phyloP scores from a whole-genome alignment of 1,140 invertebrate species.

The Tenebrio molitor region DNA sequence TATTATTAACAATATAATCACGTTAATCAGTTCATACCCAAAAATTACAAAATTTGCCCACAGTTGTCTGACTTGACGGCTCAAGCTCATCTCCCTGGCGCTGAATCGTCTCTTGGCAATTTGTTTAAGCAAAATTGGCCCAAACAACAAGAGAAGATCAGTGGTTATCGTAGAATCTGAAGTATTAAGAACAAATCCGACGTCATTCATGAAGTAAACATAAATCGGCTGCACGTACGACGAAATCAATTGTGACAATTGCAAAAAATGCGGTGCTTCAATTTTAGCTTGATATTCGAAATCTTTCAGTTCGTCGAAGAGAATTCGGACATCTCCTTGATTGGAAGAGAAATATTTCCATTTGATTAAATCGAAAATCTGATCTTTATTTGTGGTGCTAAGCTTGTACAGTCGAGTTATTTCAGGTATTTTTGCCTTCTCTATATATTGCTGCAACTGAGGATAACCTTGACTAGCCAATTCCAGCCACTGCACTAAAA shows the following conservation, averaged over 20 bases:
- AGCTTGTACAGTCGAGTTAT: constrained; percentile 66
- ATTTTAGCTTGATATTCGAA: constrained; percentile 67
- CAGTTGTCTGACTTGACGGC: constrained; percentile 70
- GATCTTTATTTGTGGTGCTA: constrained; percentile 56
- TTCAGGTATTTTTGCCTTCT: constrained; percentile 68
- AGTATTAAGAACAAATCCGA: constrained; percentile 53
- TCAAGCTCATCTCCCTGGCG: constrained; percentile 71
- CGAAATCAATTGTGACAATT: constrained; percentile 66
- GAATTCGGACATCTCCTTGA: constrained; percentile 59
- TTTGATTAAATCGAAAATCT: constrained; percentile 67
- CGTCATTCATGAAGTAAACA: constrained; percentile 56
- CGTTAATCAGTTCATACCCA: too few species aligned
- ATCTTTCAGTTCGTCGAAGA: constrained; percentile 65
- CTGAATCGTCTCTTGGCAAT: constrained; percentile 71
- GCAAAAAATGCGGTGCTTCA: constrained; percentile 66
- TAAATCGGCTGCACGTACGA: constrained; percentile 61
- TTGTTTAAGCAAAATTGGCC: constrained; percentile 75
- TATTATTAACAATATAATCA: too few species aligned
- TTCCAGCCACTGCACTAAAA: constrained; percentile 68
- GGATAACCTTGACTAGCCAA: constrained; percentile 68
- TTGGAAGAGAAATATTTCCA: constrained; percentile 68
- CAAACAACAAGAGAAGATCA: constrained; percentile 76
- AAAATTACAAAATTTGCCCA: constrained; percentile 74
- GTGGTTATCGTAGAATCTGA: constrained; percentile 61
- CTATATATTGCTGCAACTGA: constrained; percentile 68